Evolutionary conservation across 2,113 vertebrate genomes (phyloP).

Genomic region (Erinaceus europaeus): DNA sequence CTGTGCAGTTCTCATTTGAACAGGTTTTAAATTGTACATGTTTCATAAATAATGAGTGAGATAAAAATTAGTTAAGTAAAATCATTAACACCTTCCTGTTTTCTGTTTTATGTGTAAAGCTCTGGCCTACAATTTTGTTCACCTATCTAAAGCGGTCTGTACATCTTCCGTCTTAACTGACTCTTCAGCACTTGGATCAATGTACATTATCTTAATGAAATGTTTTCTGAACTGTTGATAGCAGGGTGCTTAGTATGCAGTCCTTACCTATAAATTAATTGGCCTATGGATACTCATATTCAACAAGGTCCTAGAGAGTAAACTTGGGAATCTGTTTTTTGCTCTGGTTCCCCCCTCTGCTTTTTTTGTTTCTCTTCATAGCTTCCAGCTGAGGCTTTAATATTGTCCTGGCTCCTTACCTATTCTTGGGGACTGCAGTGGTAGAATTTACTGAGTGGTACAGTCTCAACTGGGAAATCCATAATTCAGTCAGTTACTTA

Average conservation of each 20-base stretch:
- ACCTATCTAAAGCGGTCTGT: not conserved
- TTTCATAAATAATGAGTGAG: not conserved
- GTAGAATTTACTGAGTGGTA: not conserved
- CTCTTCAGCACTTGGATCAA: not conserved
- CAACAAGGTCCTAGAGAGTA: not conserved
- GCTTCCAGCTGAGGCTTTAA: not conserved
- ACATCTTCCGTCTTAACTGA: not conserved
- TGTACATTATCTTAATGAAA: not conserved
- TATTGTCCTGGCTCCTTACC: not conserved
- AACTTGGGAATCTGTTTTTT: not conserved
- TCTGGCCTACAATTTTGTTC: slow-evolving; percentile 13
- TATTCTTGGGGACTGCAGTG: not conserved
- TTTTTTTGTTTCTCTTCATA: not conserved
- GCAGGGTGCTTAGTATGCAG: not conserved
- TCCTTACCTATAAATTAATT: not conserved
- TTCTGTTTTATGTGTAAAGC: not conserved
- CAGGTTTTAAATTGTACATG: not conserved
- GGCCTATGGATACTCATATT: not conserved
- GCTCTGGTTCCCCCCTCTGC: not conserved
- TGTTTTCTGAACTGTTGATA: not conserved
- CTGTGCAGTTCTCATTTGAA: not conserved
- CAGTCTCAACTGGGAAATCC: not conserved
- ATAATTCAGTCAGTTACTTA: not conserved
- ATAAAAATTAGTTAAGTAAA: not conserved
- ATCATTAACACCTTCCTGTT: not conserved